Evolutionary conservation across 2,797 vertebrate species (phyloP).

Genomic region (Pantherophis alleghaniensis): DNA sequence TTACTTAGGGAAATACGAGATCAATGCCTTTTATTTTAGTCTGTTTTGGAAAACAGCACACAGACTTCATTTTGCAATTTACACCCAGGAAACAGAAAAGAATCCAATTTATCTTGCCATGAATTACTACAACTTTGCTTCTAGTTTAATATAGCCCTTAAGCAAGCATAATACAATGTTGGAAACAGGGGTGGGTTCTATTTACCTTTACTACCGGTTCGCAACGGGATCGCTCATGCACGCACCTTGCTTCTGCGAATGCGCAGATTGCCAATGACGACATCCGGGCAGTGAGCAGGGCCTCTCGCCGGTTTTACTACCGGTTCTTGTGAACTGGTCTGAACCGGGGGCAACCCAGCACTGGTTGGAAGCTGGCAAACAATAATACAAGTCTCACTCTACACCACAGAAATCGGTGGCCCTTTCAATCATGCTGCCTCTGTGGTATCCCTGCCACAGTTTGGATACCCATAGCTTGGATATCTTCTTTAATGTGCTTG

Average conservation of each 20-base stretch:
- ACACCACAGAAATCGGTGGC: background rate
- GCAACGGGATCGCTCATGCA: no score
- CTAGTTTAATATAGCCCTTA: background rate
- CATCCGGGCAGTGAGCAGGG: no score
- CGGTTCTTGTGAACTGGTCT: no score
- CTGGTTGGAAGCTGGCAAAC: background rate
- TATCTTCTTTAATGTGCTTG: constrained; percentile 11
- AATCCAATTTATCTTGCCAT: background rate
- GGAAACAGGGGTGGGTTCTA: no score
- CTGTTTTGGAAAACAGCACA: background rate
- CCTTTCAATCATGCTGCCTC: background rate
- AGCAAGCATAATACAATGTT: no score
- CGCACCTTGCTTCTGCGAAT: no score
- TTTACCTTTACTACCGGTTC: no score
- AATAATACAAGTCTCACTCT: background rate
- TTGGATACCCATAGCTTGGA: background rate
- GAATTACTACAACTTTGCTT: background rate
- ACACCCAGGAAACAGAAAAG: background rate
- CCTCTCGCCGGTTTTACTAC: no score
- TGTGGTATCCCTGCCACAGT: background rate
- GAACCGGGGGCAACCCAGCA: no score
- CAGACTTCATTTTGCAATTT: background rate
- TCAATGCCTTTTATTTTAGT: background rate
- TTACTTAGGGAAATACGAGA: background rate
- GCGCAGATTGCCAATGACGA: no score